phyloP scores from a whole-genome alignment of 2,888 invertebrate species.

The Hyppa rectilinea region DNA sequence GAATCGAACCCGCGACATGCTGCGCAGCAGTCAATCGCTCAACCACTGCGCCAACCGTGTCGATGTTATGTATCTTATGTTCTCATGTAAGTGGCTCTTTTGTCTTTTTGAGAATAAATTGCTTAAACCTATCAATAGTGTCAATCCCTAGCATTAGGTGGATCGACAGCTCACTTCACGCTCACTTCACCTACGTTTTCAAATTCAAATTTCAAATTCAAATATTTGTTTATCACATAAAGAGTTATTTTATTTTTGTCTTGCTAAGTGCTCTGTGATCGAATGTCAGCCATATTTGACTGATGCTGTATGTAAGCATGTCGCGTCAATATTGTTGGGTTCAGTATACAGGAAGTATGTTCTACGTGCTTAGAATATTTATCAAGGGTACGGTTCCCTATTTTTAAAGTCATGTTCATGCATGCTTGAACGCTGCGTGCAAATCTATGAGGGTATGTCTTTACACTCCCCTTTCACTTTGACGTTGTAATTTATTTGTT shows the following conservation, averaged over 20 bases:
- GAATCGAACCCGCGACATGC: too few relatives aligned
- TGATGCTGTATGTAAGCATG: slow-evolving; percentile 10
- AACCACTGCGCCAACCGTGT: too few relatives aligned
- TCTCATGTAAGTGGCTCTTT: too few relatives aligned
- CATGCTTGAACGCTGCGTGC: slow-evolving; percentile 29
- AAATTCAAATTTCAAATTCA: too few relatives aligned
- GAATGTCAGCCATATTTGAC: slow-evolving; percentile 46
- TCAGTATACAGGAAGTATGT: slow-evolving; percentile 23
- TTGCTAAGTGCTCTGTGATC: slow-evolving; percentile 21
- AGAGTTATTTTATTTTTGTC: slow-evolving; percentile 14
- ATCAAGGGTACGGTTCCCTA: slow-evolving; percentile 4
- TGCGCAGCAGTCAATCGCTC: too few relatives aligned
- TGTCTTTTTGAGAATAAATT: too few relatives aligned
- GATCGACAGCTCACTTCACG: too few relatives aligned
- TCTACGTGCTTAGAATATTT: slow-evolving; percentile 40
- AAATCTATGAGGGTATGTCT: slow-evolving; percentile 20
- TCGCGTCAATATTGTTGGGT: slow-evolving; percentile 30
- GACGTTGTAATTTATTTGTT: neutral
- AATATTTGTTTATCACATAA: neutral
- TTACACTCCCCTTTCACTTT: neutral
- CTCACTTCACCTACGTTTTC: too few relatives aligned
- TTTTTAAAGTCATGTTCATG: slow-evolving; percentile 18
- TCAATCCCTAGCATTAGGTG: too few relatives aligned
- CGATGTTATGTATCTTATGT: too few relatives aligned
- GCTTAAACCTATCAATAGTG: too few relatives aligned